Evolutionary conservation across 2,888 invertebrate genomes (phyloP).

Genomic region (Onchidella celtica): DNA sequence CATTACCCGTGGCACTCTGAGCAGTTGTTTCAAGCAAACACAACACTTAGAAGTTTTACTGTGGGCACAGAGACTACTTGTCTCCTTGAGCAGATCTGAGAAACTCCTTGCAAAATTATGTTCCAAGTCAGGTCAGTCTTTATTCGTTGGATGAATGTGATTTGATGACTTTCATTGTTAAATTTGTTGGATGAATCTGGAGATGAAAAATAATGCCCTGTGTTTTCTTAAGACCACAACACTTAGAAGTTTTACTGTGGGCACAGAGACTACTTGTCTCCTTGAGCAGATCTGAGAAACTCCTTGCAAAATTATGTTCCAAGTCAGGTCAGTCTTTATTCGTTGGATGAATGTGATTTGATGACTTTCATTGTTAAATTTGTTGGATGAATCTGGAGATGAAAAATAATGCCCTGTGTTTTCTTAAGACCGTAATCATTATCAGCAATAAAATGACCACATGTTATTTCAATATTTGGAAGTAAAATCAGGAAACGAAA

Average conservation of each 20-base stretch:
- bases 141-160: background rate
- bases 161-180: background rate
- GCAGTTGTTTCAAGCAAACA: slow-evolving; percentile 26
- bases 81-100: background rate
- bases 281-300: background rate
- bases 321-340: slow-evolving; percentile 38
- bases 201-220: no score
- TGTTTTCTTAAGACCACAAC: slow-evolving; percentile 11
- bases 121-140: slow-evolving; percentile 42
- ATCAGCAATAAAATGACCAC: background rate
- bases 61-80: slow-evolving; percentile 22
- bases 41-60: background rate
- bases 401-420: no score
- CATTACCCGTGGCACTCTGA: slow-evolving; percentile 8
- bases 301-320: slow-evolving; percentile 16
- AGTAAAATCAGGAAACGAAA: no score
- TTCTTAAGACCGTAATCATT: slow-evolving; percentile 1
- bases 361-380: background rate
- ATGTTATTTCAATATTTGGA: no score
- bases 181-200: no score
- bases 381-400: no score
- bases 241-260: background rate
- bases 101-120: slow-evolving; percentile 8
- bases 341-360: background rate
- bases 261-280: slow-evolving; percentile 17